These are phyloP conservation scores for Macroteleia sp. DNA, from an alignment of 2,888 invertebrate species.

Conservation along the genomic window DNA sequence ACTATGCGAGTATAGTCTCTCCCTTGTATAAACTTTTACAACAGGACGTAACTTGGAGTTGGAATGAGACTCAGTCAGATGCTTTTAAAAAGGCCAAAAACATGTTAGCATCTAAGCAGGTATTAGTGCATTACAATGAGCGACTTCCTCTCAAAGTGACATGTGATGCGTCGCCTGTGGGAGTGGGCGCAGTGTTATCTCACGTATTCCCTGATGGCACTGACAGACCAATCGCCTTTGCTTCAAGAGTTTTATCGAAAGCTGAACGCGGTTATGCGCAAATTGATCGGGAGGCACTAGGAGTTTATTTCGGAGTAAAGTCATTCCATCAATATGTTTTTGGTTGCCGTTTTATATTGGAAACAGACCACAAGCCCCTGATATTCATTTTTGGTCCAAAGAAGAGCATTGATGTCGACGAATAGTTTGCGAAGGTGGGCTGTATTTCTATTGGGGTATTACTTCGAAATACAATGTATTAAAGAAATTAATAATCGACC, in stretches of 20 bases:
- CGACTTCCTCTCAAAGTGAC: slow-evolving; percentile 35
- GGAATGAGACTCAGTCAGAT: background rate
- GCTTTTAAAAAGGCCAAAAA: slow-evolving; percentile 17
- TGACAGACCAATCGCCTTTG: slow-evolving; percentile 70
- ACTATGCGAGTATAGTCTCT: background rate
- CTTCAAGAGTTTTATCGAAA: slow-evolving; percentile 69
- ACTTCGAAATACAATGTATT: slow-evolving; percentile 64
- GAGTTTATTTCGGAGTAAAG: slow-evolving; percentile 34
- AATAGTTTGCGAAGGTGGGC: slow-evolving; percentile 74
- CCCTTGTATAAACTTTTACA: slow-evolving; percentile 10
- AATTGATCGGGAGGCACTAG: slow-evolving; percentile 34
- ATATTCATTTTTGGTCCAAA: slow-evolving; percentile 67
- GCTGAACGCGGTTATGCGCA: slow-evolving; percentile 71
- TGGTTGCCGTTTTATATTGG: slow-evolving; percentile 71
- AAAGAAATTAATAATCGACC: slow-evolving; percentile 43
- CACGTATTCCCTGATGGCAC: slow-evolving; percentile 69
- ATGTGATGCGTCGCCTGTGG: slow-evolving; percentile 59
- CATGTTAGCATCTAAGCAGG: no score
- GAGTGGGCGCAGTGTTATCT: slow-evolving; percentile 35
- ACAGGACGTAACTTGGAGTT: background rate
- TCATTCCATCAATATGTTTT: slow-evolving; percentile 77
- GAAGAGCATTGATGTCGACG: slow-evolving; percentile 75
- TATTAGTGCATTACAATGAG: slow-evolving; percentile 53
- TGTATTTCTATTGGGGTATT: slow-evolving; percentile 54
- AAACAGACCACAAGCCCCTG: slow-evolving; percentile 69